Evolutionary conservation across 2,113 vertebrate species (phyloP), one percentile per base, ranked within the genome.

Genomic region (Solenodon paradoxus): DNA sequence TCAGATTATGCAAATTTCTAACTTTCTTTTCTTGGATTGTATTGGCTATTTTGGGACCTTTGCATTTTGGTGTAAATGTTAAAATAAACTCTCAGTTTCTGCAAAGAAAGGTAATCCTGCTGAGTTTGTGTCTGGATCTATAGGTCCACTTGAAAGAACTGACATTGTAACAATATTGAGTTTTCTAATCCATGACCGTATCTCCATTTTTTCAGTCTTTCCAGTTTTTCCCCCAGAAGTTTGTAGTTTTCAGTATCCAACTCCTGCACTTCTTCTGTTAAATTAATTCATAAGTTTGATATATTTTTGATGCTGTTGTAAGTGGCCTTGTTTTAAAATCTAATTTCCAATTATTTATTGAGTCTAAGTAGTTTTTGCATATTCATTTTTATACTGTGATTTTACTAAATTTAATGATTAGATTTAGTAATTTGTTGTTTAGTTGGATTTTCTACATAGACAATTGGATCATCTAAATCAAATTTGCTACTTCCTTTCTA

Each of bases 241-340:
- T n/a, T 75, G 5, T 92, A n/a, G 2, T 69, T 95, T 86, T 87
- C 42, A 68, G 2, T 59, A 32, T 69, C 61, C 20, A 63, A 22
- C 42, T 77, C 30, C 88, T 83, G 3, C 45, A 69, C 75, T 69
- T 83, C 2, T 88, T 81, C 42, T 30, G 17, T 53, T 80, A 91
- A 91, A 72, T 69, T 55, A 45, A 28, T 59, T 82, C 17, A 32
- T 87, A 47, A 10, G 22, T 64, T 82, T 59, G n/a, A 38, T 24
- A n/a, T 72, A 24, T 72, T 75, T 79, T 55, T 38, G 30, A 71
- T 80, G 28, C 12, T 32, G 9, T 63, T 63, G 9, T 66, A 71
- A 79, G 63, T 95, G 26, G 4, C n/a, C 86, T 69, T 74, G 49
- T 93, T 88, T 93, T 47, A 66, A 71, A 85, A 59, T 80, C 42